Evolutionary conservation across 2,113 vertebrate genomes (phyloP).

Genomic region (Hemichromis elongatus): DNA sequence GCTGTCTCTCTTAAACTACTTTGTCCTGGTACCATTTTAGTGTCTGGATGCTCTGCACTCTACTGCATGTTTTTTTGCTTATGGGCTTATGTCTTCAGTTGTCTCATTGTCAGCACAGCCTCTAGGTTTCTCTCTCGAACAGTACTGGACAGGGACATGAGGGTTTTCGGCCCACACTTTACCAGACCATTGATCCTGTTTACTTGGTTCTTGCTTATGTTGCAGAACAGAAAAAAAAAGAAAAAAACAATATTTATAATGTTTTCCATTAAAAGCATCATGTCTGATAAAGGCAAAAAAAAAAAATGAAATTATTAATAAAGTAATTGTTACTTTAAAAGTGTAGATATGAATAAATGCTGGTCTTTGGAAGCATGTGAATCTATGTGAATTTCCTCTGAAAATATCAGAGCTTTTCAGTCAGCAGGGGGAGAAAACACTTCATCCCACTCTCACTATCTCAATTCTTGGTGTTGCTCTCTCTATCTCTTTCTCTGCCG

Average conservation of each 20-base stretch:
- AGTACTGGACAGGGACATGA: neutral
- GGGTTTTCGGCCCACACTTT: neutral
- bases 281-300: neutral
- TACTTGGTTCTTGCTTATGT: neutral
- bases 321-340: neutral
- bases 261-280: neutral
- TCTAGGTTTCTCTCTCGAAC: neutral
- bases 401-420: conserved; percentile 50
- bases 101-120: neutral
- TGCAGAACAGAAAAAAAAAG: neutral
- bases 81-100: neutral
- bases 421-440: conserved; percentile 65
- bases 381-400: neutral
- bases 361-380: neutral
- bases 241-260: neutral
- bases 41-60: neutral
- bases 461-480: neutral
- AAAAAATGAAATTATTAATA: neutral
- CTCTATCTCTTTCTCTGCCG: conserved; percentile 13
- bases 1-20: neutral
- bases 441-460: conserved; percentile 42
- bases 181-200: neutral
- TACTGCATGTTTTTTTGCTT: neutral
- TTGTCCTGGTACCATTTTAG: neutral
- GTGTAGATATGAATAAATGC: neutral